Evolutionary conservation across 2,888 invertebrate genomes (phyloP).

Genomic region (Allacma fusca): DNA sequence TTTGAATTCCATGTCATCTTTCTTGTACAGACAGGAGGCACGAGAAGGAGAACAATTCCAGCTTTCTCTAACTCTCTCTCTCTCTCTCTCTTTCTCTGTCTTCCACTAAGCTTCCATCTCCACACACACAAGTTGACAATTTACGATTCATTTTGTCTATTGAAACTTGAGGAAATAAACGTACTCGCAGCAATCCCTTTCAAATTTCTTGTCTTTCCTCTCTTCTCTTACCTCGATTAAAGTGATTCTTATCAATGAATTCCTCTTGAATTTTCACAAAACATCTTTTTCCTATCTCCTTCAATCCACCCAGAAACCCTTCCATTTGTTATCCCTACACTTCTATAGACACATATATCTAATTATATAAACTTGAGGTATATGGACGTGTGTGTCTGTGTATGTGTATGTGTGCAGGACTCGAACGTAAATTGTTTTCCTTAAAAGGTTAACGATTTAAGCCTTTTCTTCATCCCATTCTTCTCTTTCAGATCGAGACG

Average conservation of each 20-base stretch:
- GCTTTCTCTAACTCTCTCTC: not conserved
- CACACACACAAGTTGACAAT: constrained; percentile 46
- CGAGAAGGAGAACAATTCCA: constrained; percentile 2
- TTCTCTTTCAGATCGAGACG: not conserved
- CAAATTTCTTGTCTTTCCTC: constrained; percentile 28
- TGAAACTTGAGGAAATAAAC: constrained; percentile 55
- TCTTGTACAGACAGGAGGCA: constrained; percentile 20
- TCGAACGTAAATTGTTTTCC: too few relatives aligned
- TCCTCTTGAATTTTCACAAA: not conserved
- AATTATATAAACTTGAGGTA: too few relatives aligned
- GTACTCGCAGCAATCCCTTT: constrained; percentile 30
- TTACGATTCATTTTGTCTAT: constrained; percentile 57
- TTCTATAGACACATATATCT: too few relatives aligned
- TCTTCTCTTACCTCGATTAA: constrained; percentile 24
- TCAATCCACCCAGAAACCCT: too few relatives aligned
- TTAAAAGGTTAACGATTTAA: too few relatives aligned
- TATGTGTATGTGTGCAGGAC: too few relatives aligned
- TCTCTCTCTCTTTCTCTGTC: not conserved
- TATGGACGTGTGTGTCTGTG: too few relatives aligned
- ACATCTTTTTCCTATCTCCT: not conserved
- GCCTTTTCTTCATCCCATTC: not conserved
- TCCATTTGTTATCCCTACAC: too few relatives aligned
- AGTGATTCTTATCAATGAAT: constrained; percentile 25
- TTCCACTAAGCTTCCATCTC: not conserved
- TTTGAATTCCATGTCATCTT: constrained; percentile 38